phyloP scores from a whole-genome alignment of 2,888 invertebrate genomes.

The Cheilosia pagana region DNA sequence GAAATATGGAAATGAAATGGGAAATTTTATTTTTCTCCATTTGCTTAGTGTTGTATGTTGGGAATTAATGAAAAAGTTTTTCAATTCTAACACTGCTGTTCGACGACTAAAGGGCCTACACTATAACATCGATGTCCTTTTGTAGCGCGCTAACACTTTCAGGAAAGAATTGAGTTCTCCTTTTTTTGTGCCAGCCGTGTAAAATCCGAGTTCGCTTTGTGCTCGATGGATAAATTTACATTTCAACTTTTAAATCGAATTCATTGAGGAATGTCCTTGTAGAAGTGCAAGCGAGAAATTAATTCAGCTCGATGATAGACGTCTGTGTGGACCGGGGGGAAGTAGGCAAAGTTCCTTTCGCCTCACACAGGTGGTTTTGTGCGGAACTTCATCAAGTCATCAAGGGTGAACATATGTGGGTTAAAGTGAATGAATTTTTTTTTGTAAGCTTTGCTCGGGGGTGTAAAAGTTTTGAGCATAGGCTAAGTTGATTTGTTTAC shows the following conservation, averaged over 20 bases:
- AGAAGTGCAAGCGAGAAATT: slow-evolving; percentile 27
- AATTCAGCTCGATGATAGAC: slow-evolving; percentile 7
- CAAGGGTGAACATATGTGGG: slow-evolving; percentile 8
- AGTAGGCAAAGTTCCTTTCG: not conserved
- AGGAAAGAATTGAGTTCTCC: not conserved
- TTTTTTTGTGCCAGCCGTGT: slow-evolving; percentile 14
- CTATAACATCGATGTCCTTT: slow-evolving; percentile 33
- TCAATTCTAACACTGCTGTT: slow-evolving; percentile 29
- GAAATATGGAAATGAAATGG: slow-evolving; percentile 36
- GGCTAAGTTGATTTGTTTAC: slow-evolving; percentile 18
- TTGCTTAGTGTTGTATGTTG: slow-evolving; percentile 42
- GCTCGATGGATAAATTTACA: slow-evolving; percentile 64
- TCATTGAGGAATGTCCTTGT: slow-evolving; percentile 50
- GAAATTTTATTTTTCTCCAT: slow-evolving; percentile 44
- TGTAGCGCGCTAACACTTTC: slow-evolving; percentile 38
- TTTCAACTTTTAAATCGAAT: slow-evolving; percentile 67
- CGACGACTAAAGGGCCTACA: slow-evolving; percentile 25
- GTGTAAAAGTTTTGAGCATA: slow-evolving; percentile 10
- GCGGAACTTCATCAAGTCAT: not conserved
- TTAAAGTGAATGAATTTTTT: not conserved
- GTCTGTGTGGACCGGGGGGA: no score
- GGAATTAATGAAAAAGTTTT: slow-evolving; percentile 59
- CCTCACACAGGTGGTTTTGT: slow-evolving; percentile 28
- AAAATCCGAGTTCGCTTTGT: slow-evolving; percentile 23
- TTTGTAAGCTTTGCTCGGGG: not conserved